Base-by-base conservation (phyloP, 2,888 invertebrate genomes). In the Calliphora vomitoria region DNA sequence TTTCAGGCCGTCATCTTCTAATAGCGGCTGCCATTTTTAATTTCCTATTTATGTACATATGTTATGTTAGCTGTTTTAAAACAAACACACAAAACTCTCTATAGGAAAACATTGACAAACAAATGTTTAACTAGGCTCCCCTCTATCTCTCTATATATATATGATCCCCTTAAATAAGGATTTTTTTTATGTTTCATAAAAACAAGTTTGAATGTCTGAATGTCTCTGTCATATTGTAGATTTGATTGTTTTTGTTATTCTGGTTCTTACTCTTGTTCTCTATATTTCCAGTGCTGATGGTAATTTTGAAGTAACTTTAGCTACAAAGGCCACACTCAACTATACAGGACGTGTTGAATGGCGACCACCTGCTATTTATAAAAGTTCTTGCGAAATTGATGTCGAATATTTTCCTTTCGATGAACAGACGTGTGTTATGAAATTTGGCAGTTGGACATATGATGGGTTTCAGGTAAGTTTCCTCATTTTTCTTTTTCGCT, bases 321-420 rank as follows among this genome's bases (percentile, higher is more conserved):
- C 97, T 89, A 97, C 97, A 83, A 97, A 97, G 93, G 97, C 97
- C 87, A 97, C 97, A 86, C 94, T 97, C 69, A 96, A 97, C 94
- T 96, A 95, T 93, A 96, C 96, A 75, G 98, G 98, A 83, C 95
- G 96, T 90, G 97, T 98, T 79, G 97, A 97, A 91, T 98, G 98
- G 97, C 97, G 97, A 92, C 98, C 98, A 82, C 98, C 98, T 55
- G 98, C 98, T 90, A 98, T 98, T 92, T 98, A 98, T 95, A 94
- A 98, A 95, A 97, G 97, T 93, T 97, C 97, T 91, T 97, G 97
- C 93, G 97, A 97, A 94, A 97, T 97, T 91, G 97, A 97, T 94
- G 97, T 97, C 88, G 97, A 97, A 94, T 97, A 97, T 94, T 97
- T 97, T 93, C 97, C 97, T 41, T 97, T 97, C 93, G 97, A 97